Percentiles rank a stretch among this genome's conserved stretches.
These are phyloP conservation scores for Hemiprocne comata DNA, from an alignment of 2,113 vertebrate species.

Conservation along the genomic window DNA sequence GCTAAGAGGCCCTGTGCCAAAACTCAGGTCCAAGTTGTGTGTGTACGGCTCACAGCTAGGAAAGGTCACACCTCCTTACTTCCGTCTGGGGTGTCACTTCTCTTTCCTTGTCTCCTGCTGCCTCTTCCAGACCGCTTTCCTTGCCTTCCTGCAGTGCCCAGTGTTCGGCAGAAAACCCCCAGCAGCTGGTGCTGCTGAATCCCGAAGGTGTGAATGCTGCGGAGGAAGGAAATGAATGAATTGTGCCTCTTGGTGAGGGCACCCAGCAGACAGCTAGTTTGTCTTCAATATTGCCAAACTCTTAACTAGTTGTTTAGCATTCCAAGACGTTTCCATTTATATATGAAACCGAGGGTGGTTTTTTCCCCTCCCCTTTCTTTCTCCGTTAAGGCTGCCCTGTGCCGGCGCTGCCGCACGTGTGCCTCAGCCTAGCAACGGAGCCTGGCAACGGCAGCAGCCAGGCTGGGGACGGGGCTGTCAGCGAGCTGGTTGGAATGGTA, in stretches of 20 bases:
- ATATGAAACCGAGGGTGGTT: background rate
- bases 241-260: background rate
- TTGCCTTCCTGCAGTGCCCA: background rate
- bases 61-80: background rate
- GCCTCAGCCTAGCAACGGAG: conserved; percentile 60
- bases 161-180: background rate
- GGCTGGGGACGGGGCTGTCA: background rate
- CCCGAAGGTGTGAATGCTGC: background rate
- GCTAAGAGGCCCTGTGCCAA: background rate
- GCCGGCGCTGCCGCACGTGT: conserved; percentile 4
- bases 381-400: background rate
- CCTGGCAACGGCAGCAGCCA: conserved; percentile 20
- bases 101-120: background rate
- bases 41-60: background rate
- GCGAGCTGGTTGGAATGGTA: background rate
- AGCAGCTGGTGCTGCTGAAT: background rate
- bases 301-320: background rate
- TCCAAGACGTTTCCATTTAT: background rate
- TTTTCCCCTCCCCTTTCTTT: background rate
- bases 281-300: accelerated
- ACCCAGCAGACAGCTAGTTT: accelerated
- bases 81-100: background rate
- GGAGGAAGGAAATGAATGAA: background rate
- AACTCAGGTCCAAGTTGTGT: background rate
- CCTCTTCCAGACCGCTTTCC: background rate